Evolutionary conservation across 1,140 invertebrate species (phyloP).

Genomic region (Reticulitermes speratus): DNA sequence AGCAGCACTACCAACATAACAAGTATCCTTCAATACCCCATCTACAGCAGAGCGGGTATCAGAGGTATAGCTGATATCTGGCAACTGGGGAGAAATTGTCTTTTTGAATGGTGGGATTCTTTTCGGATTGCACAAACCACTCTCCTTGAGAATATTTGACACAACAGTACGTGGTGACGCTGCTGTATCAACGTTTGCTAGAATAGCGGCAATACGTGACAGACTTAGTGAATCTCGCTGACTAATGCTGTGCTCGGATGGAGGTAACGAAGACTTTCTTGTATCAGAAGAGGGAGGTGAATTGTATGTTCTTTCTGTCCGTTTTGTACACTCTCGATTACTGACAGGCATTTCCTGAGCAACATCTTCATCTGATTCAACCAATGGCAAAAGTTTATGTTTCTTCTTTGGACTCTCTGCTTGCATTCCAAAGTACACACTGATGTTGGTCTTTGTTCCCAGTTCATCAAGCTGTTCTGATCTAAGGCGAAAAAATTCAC

Average conservation of each 20-base stretch:
- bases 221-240: neutral
- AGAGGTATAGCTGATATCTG: no score
- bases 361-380: neutral
- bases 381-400: neutral
- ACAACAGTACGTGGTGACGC: neutral
- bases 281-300: neutral
- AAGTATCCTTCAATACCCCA: no score
- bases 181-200: neutral
- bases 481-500: slow-evolving; percentile 1
- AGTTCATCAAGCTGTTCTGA: neutral
- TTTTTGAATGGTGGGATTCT: neutral
- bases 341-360: neutral
- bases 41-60: no score
- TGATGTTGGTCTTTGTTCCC: neutral
- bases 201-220: neutral
- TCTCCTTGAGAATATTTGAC: neutral
- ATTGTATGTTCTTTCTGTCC: neutral
- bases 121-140: neutral
- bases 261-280: neutral
- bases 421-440: neutral
- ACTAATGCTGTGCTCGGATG: neutral
- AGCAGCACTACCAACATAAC: no score
- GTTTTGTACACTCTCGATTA: no score
- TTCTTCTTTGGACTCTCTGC: neutral
- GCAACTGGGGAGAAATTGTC: no score